Evolutionary conservation across 2,888 invertebrate species (phyloP), one percentile per base, ranked within the genome.

Genomic region (Saturnia japonica): DNA sequence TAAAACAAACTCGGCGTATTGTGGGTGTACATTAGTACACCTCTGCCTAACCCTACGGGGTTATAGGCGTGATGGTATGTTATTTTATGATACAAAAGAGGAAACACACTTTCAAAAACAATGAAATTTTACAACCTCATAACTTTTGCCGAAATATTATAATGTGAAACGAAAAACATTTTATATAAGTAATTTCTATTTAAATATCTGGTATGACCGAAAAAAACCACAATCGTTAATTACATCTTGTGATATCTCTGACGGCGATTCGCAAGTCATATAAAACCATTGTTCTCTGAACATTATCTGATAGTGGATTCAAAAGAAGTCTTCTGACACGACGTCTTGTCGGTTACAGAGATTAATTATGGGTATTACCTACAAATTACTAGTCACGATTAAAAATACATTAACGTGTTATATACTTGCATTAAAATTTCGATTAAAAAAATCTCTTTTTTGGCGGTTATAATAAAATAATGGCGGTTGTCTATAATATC

Each of bases 261-360:
- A 16, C 3, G 42, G 28, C n/a, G 47, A 69, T 34, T 47, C 47
- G 70, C 70, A 67, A 70, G 70, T 70, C 70, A 70, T 66, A 70
- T 40, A n/a, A 64, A 54, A 19, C 40, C 40, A 70, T 70, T 70
- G 70, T 70, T 70, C 70, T 54, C 51, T 19, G 51, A 47, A 40
- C 54, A 42, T 67, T 70, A 70, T 70, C 70, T 70, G 64, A 64
- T 64, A 40, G 64, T 34, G 66, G 51, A 66, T 70, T 70, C 70
- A 67, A 66, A 70, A 70, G 66, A 70, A 70, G 40, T 16, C 66
- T 34, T 40, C 66, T 34, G 22, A 68, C 67, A 67, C 54, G 54
- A 69, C 64, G 40, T 34, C 64, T n/a, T 64, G 62, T 62, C 69
- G 40, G 28, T 19, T 54, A 16, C 25, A 22, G 28, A 51, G 70